A percentile compares a stretch with the other conserved stretches of the same genome.
These are phyloP conservation scores for Anthopleura xanthogrammica DNA, from an alignment of 92 coral and sea anemone species.

Conservation along the genomic window DNA sequence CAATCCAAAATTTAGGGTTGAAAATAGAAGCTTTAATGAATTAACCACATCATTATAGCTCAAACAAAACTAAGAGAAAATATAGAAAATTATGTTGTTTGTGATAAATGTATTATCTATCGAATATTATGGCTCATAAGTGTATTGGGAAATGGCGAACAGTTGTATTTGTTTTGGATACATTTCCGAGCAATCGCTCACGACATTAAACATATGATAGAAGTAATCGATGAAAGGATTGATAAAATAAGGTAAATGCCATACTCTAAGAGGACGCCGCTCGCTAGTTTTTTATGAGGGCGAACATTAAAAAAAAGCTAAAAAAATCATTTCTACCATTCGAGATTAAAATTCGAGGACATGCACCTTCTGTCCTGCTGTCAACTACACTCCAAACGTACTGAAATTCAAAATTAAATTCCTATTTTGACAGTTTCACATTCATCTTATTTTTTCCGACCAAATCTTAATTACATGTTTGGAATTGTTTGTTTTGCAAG, in stretches of 20 bases:
- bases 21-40: neutral
- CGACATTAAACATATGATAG: neutral
- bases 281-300: neutral
- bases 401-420: neutral
- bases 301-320: neutral
- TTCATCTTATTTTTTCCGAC: neutral
- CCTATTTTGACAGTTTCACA: neutral
- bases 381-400: neutral
- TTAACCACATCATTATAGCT: neutral
- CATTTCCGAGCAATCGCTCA: neutral
- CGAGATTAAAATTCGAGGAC: neutral
- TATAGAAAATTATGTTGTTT: neutral
- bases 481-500: conserved; percentile 1
- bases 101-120: neutral
- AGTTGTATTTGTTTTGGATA: neutral
- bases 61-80: neutral
- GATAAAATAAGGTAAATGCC: neutral
- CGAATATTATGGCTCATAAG: neutral
- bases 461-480: neutral
- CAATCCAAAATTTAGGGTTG: too few species aligned
- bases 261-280: neutral
- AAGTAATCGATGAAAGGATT: neutral
- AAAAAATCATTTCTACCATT: neutral
- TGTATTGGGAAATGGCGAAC: neutral
- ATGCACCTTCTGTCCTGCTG: neutral